Conservation (phyloP, 1,140 invertebrate species). For the Dendroctonus ponderosae region DNA sequence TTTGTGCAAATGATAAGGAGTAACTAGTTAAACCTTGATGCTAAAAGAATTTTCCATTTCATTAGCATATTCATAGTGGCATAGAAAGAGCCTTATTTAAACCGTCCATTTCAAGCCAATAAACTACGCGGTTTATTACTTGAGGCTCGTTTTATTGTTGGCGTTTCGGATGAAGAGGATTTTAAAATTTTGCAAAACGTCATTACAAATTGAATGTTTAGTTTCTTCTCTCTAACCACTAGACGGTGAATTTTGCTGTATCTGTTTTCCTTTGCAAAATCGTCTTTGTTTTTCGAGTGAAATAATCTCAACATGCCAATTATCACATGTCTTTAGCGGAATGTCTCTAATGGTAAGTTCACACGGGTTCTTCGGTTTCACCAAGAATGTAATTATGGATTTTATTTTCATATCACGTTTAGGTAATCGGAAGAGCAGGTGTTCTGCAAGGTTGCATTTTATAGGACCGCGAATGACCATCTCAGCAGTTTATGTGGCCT, state of each 20-base stretch:
- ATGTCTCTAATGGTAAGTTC: slow-evolving; percentile 2
- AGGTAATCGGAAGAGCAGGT: slow-evolving; percentile 27
- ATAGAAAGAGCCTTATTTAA: slow-evolving; percentile 19
- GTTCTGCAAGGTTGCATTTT: slow-evolving; percentile 29
- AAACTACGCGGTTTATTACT: slow-evolving; percentile 11
- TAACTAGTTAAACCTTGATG: too few relatives aligned
- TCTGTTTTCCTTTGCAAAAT: too few relatives aligned
- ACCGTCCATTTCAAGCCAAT: slow-evolving; percentile 7
- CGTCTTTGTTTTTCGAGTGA: too few relatives aligned
- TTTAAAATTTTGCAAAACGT: background rate
- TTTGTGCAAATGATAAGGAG: too few relatives aligned
- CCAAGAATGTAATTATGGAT: slow-evolving; percentile 26
- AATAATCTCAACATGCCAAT: too few relatives aligned
- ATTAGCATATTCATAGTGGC: slow-evolving; percentile 8
- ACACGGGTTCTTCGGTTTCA: slow-evolving; percentile 16
- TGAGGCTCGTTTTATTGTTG: slow-evolving; percentile 13
- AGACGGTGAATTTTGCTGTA: too few relatives aligned
- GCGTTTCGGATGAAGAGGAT: background rate
- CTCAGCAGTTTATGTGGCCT: slow-evolving; percentile 12
- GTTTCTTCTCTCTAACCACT: too few relatives aligned
- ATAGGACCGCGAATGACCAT: slow-evolving; percentile 18
- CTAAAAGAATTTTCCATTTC: background rate
- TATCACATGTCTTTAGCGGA: too few relatives aligned
- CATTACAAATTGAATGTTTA: too few relatives aligned
- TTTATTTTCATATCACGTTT: slow-evolving; percentile 32